Evolutionary conservation across 1,140 invertebrate species (phyloP).

Genomic region (Panagrolaimus sp.): DNA sequence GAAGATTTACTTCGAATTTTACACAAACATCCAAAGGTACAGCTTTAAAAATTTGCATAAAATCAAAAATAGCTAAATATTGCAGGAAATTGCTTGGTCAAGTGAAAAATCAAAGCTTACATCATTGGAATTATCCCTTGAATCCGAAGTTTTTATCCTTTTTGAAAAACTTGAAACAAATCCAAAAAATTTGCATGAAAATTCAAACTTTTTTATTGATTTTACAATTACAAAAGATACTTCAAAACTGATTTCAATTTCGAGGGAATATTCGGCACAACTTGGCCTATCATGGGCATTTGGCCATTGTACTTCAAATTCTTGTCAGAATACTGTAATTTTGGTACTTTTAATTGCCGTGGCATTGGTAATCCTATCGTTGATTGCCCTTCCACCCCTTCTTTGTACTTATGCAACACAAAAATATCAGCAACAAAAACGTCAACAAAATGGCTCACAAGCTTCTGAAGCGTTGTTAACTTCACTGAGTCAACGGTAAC

Average conservation of each 20-base stretch:
- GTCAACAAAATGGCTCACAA: background rate
- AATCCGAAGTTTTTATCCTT: no score
- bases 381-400: background rate
- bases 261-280: slow-evolving; percentile 5
- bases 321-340: background rate
- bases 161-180: no score
- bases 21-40: no score
- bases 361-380: background rate
- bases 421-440: background rate
- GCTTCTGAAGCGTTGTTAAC: slow-evolving; percentile 11
- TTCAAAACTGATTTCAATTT: background rate
- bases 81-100: background rate
- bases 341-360: background rate
- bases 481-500: background rate
- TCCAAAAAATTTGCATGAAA: no score
- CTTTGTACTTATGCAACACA: slow-evolving; percentile 13
- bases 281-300: slow-evolving; percentile 1
- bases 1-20: no score
- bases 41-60: no score
- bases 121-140: no score
- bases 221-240: background rate
- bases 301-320: slow-evolving; percentile 13
- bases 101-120: background rate
- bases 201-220: background rate
- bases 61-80: no score